Evolutionary conservation across 1,140 invertebrate species (phyloP), one percentile per base, ranked within the genome.

Genomic region (Caenorhabditis latens): DNA sequence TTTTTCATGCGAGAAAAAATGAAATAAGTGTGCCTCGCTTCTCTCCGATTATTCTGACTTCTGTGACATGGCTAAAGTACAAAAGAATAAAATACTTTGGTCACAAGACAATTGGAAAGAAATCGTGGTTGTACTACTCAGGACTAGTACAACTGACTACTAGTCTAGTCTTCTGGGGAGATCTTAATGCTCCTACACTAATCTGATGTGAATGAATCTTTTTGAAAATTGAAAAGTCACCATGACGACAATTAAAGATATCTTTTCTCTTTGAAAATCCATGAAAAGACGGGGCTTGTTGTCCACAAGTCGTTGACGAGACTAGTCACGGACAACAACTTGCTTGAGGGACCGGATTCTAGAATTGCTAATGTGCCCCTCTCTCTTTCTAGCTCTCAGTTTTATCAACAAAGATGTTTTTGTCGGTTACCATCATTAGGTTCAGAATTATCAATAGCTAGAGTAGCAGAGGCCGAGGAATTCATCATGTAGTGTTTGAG

Each of bases 31-130:
- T 79, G 9, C 46, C 40, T 42, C 13, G 24, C 50, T 53, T 63
- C 61, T 58, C 57, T 19, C 21, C 8, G 24, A 24, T 9, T 63
- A 21, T 24, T 63, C 4, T 19, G 13, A n/a, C 53, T 79, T 13
- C 46, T 24, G 32, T 50, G 46, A 79, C 43, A 79, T 53, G 71
- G 50, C 46, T 79, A 79, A 79, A 79, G 71, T 50, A 79, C 71
- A 48, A 50, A 79, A 79, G 71, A 79, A 79, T 79, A 13, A 21
- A 53, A n/a, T 48, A 40, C 57, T 8, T 58, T 58, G 16, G 8
- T 58, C 57, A 58, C 11, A 65, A 65, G 21, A 40, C 61, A 65
- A 65, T 4, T 19, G 21, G 42, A 9, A 19, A 71, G n/a, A 40
- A 65, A 14, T 65, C 32, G 24, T 65, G n/a, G 57, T 40, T 40